These are phyloP conservation scores for Trichechus manatus DNA, from an alignment of 2,113 vertebrate genomes.

Conservation along the genomic window DNA sequence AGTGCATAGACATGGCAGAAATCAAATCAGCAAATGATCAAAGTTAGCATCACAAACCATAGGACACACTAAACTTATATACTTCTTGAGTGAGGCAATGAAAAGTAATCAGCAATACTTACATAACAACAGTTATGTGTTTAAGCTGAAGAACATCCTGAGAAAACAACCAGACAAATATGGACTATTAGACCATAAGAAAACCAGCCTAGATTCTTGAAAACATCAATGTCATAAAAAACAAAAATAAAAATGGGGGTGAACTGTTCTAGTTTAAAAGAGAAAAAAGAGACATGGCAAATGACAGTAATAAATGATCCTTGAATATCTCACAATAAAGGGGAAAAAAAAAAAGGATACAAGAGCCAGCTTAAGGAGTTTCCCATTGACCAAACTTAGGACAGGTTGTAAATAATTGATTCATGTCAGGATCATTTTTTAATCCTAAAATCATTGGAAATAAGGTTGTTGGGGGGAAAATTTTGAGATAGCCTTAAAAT, in stretches of 20 bases:
- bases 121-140: background rate
- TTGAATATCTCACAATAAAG: background rate
- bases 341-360: background rate
- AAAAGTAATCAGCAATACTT: background rate
- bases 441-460: background rate
- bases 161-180: background rate
- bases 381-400: background rate
- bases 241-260: background rate
- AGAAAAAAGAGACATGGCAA: background rate
- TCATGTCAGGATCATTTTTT: background rate
- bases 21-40: background rate
- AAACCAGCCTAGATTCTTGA: background rate
- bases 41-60: background rate
- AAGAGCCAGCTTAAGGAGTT: background rate
- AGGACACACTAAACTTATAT: background rate
- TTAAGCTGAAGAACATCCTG: background rate
- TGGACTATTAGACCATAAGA: background rate
- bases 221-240: background rate
- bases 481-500: background rate
- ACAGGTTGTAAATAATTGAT: background rate
- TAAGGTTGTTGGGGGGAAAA: background rate
- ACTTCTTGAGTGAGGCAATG: background rate
- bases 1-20: background rate
- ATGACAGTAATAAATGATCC: background rate
- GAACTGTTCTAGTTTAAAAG: background rate